phyloP scores from a whole-genome alignment of 2,113 vertebrate species.

The Marmota monax region DNA sequence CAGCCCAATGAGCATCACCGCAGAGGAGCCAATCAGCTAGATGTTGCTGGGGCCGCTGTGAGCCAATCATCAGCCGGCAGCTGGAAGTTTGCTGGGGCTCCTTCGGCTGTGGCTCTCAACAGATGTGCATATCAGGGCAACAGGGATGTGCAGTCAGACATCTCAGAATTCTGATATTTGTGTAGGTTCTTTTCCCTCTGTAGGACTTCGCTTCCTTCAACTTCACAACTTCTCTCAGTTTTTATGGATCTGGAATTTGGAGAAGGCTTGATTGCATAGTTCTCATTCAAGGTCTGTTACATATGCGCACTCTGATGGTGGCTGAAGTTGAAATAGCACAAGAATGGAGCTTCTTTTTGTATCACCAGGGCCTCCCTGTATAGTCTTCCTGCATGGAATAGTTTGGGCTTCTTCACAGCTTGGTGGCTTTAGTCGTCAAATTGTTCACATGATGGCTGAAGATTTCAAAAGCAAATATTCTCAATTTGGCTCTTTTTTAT shows the following conservation, averaged over 20 bases:
- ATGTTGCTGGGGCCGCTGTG: no score
- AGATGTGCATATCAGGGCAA: neutral
- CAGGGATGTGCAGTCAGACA: neutral
- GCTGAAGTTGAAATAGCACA: neutral
- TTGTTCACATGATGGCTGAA: neutral
- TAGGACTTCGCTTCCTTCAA: neutral
- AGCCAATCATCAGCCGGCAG: no score
- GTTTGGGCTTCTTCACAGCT: neutral
- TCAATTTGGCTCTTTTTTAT: neutral
- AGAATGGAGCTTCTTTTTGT: neutral
- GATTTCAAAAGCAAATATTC: neutral
- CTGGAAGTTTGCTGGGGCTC: no score
- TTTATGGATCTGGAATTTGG: slow-evolving; percentile 5
- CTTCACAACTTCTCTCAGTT: neutral
- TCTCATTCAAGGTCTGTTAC: neutral
- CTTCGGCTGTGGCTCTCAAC: no score
- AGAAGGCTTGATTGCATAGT: neutral
- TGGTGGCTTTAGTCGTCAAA: neutral
- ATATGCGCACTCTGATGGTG: neutral
- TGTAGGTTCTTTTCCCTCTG: neutral
- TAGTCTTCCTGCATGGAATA: neutral
- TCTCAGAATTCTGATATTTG: slow-evolving; percentile 32
- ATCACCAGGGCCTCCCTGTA: neutral
- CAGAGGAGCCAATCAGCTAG: no score
- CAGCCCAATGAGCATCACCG: no score